Evolutionary conservation across 1,140 invertebrate species (phyloP).

Genomic region (Wiebesia pumilae): DNA sequence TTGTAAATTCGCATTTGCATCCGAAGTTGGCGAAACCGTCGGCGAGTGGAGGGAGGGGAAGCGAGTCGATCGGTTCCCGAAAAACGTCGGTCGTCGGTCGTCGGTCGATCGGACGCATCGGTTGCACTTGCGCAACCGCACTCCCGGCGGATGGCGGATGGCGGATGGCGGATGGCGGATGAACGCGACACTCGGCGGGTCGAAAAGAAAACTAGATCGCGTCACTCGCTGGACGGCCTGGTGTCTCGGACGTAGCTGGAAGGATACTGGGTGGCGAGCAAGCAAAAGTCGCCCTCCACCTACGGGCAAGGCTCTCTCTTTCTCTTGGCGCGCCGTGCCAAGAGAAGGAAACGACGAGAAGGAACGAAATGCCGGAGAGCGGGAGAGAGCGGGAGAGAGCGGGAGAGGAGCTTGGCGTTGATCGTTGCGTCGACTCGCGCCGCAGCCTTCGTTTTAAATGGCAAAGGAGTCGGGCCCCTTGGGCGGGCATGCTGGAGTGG

Average conservation of each 20-base stretch:
- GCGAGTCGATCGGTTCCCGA: too few relatives aligned
- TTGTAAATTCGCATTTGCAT: too few relatives aligned
- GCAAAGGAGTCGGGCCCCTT: not conserved
- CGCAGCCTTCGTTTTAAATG: constrained; percentile 53
- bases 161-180: too few relatives aligned
- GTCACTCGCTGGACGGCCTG: not conserved
- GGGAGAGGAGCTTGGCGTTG: not conserved
- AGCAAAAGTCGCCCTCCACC: constrained; percentile 3
- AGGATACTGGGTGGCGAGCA: constrained; percentile 17
- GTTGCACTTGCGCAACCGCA: too few relatives aligned
- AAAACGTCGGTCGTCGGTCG: too few relatives aligned
- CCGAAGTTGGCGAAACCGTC: too few relatives aligned
- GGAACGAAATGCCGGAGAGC: not conserved
- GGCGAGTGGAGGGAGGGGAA: too few relatives aligned
- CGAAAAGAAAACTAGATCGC: too few relatives aligned
- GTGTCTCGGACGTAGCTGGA: constrained; percentile 21
- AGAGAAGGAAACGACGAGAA: constrained; percentile 5
- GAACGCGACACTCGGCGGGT: too few relatives aligned
- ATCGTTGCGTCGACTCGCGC: not conserved
- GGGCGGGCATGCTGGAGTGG: not conserved
- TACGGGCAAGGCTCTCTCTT: constrained; percentile 27
- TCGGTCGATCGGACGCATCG: too few relatives aligned
- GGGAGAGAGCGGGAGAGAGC: not conserved
- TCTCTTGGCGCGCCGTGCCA: not conserved
- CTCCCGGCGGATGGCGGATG: too few relatives aligned